Evolutionary conservation across 1,140 invertebrate genomes (phyloP), one percentile per base, ranked within the genome.

Genomic region (Drosophila orosa): DNA sequence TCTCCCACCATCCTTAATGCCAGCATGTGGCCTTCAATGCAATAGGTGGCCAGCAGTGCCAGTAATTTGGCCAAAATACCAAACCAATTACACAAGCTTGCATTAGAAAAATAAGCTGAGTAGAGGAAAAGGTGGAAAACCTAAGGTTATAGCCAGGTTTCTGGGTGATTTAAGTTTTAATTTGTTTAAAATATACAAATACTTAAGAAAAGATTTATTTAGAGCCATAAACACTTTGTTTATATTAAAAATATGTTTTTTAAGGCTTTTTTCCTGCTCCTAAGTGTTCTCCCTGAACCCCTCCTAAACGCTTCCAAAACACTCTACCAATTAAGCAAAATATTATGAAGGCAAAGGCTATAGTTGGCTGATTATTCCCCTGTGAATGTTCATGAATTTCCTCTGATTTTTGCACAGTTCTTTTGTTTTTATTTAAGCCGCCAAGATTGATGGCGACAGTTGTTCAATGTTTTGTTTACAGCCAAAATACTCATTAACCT

Each of bases 371-470:
- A 59, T 48, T 67, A 47, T 56, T n/a, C 13, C 13, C 5, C 22
- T 15, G 15, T 17, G 22, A 42, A 42, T 31, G 19, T 33, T 27
- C 17, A 48, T 10, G 50, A 54, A 24, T 37, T 56, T 6, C 15
- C 19, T 12, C 27, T 8, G 22, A 31, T 35, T 22, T 45, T 19
- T 3, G n/a, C 19, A 25, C 45, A 42, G 37, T 37, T 65, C 58
- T 82, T 66, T 82, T 82, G 66, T 82, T 60, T 62, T 61, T 24
- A 27, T 59, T 31, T 22, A 37, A 39, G 33, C 15, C 7, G 37
- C n/a, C 39, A 33, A 80, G 80, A 87, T 89, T 84, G 85, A 87
- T 83, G 80, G 61, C 60, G 65, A 80, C 84, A 87, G 84, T 84
- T 87, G 84, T 56, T 78, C 74, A 78, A 84, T 84, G 80, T 84